Base-by-base conservation (phyloP, 2,888 invertebrate species). In the Incurvaria masculella region DNA sequence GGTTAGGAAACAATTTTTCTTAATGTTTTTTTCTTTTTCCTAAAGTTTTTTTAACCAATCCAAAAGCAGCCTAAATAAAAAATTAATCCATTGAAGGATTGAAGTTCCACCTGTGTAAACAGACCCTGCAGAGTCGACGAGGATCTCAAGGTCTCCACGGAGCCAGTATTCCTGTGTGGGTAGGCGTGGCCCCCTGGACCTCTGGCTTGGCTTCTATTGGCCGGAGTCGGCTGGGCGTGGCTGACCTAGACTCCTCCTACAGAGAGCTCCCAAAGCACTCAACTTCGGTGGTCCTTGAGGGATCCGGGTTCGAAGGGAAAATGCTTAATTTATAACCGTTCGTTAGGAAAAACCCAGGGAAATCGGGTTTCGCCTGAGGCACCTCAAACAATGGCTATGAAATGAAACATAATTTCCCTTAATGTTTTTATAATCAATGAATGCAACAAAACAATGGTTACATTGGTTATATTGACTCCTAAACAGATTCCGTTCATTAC, bases 201-300 rank as follows among this genome's bases (percentile, higher is more conserved):
- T 33, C 33, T 4, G 14, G 33, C 8, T n/a, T 4, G 11, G 14
- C 33, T 33, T 3, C 14, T 6, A 33, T 33, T 33, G 33, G 33
- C 14, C 14, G 8, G 14, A 4, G 3, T 11, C 44, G 16, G 51
- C 57, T 68, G 61, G 76, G 76, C 76, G 76, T 66, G 68, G 64
- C 64, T 20, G 21, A 26, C 21, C 5, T 2, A 4, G 18, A 27
- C 64, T 67, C 66, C 68, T 60, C 66, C 72, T 65, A 64, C 54
- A 51, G 70, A 62, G 72, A 60, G 70, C 68, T 73, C 73, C 72
- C 70, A 66, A 58, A 62, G 66, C 67, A 66, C 67, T 66, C 61
- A 45, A 58, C 49, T 49, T 56, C 46, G 39, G 40, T n/a, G 61
- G 63, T 66, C 64, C 61, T 55, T 51, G 64, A 67, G 66, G 63